Evolutionary conservation across 2,113 vertebrate species (phyloP).

Genomic region (Cynocephalus volans): DNA sequence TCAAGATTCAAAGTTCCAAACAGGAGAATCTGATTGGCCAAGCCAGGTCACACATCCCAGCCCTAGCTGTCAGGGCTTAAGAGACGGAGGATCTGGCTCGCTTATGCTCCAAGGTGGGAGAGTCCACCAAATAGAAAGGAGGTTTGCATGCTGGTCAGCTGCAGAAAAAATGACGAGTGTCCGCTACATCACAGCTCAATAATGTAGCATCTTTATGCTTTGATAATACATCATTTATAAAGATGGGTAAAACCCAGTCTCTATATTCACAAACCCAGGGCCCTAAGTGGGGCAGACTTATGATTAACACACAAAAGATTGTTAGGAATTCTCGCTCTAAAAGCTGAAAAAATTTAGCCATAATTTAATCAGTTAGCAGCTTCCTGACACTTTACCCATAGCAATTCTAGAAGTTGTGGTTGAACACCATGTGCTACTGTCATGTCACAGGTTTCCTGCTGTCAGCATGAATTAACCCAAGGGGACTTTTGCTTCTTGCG

Average conservation of each 20-base stretch:
- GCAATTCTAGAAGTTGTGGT: neutral
- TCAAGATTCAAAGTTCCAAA: slow-evolving; percentile 39
- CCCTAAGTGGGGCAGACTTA: neutral
- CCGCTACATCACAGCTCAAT: neutral
- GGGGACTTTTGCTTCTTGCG: neutral
- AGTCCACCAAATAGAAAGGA: neutral
- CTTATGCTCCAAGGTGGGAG: neutral
- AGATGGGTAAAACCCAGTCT: neutral
- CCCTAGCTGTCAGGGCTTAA: neutral
- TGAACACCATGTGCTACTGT: neutral
- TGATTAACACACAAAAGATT: neutral
- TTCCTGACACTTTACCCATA: neutral
- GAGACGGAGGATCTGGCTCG: neutral
- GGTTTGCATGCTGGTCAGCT: neutral
- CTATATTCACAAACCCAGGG: neutral
- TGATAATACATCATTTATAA: neutral
- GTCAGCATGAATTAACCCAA: neutral
- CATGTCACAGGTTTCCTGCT: neutral
- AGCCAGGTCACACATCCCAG: neutral
- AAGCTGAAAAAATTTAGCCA: neutral
- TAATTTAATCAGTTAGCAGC: slow-evolving; percentile 15
- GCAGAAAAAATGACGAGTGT: neutral
- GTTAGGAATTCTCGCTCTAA: slow-evolving; percentile 44
- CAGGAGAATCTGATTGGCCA: neutral
- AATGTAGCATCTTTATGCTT: neutral